Base-by-base conservation (phyloP, 2,797 vertebrate genomes). In the Sus cebifrons region DNA sequence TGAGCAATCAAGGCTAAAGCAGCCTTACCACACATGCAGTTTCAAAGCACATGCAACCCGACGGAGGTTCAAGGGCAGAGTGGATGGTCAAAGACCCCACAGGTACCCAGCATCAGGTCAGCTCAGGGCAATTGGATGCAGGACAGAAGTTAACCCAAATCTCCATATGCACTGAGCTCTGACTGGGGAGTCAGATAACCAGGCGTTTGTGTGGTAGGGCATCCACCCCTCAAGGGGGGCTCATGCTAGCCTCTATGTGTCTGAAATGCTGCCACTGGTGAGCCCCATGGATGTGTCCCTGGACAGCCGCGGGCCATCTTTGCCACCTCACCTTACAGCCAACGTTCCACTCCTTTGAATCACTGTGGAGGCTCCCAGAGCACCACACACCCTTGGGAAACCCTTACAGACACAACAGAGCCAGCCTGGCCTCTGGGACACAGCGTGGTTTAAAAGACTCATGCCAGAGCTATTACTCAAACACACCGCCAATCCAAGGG, bases 401-500 rank as follows among this genome's bases (percentile, higher is more conserved):
- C 27, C 71, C 52, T 32, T 23, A 10, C 36, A 89, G 95, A 89
- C 32, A 23, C 4, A 73, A 64, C 79, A 94, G 83, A 93, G 89
- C 64, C 95, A 25, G 90, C 68, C 81, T n/a, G 60, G 89, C 87
- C 82, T 91, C 73, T n/a, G 25, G 64, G 67, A 91, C 91, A 17
- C 56, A 90, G 73, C 44, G 85, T 52, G 89, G 93, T 75, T 29
- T 71, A 49, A 60, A 52, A 74, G 62, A 71, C 75, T 14, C 64
- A 3, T 2, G 90, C 95, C 97, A 96, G 95, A 67, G 60, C 60
- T 49, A 60, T 96, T 96, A 96, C 96, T 96, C 96, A 96, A 73
- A 95, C 90, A 81, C 88, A 87, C 95, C 87, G 0, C 92, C 95
- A 15, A 44, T 92, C 93, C 25, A 49, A 89, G 92, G 90, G 90